phyloP scores from a whole-genome alignment of 2,797 vertebrate species.

The Ctenopoma multispine region DNA sequence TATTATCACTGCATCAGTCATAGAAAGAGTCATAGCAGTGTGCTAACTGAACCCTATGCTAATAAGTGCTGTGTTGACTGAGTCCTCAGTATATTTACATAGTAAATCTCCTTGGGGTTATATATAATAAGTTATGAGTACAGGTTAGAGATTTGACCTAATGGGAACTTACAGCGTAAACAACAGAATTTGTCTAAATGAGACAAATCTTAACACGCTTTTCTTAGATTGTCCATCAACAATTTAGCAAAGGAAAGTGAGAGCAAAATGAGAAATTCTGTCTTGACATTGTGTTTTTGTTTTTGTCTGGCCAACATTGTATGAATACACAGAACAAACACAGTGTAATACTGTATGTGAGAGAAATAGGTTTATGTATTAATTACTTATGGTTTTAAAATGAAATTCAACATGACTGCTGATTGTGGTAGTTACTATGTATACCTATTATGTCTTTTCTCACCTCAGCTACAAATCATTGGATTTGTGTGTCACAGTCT shows the following conservation, averaged over 20 bases:
- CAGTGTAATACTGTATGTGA: too few relatives aligned
- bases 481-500: neutral
- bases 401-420: too few relatives aligned
- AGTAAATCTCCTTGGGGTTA: constrained; percentile 46
- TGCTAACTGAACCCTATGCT: constrained; percentile 43
- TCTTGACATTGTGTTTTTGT: neutral
- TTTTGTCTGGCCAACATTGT: too few relatives aligned
- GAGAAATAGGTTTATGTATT: too few relatives aligned
- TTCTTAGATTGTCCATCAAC: constrained; percentile 1
- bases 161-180: constrained; percentile 21
- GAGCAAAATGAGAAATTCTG: neutral
- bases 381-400: too few relatives aligned
- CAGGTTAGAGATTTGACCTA: constrained; percentile 22
- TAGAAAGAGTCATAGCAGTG: constrained; percentile 18
- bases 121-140: constrained; percentile 36
- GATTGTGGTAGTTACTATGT: too few relatives aligned
- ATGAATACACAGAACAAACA: too few relatives aligned
- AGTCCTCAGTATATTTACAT: constrained; percentile 57
- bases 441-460: too few relatives aligned
- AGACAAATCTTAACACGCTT: neutral
- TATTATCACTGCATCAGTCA: constrained; percentile 52
- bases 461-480: too few relatives aligned
- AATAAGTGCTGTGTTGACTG: constrained; percentile 47
- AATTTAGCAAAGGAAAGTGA: neutral
- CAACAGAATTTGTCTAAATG: constrained; percentile 7